These are phyloP conservation scores for Pelusios castaneus DNA, from an alignment of 2,113 vertebrate genomes.

Conservation along the genomic window DNA sequence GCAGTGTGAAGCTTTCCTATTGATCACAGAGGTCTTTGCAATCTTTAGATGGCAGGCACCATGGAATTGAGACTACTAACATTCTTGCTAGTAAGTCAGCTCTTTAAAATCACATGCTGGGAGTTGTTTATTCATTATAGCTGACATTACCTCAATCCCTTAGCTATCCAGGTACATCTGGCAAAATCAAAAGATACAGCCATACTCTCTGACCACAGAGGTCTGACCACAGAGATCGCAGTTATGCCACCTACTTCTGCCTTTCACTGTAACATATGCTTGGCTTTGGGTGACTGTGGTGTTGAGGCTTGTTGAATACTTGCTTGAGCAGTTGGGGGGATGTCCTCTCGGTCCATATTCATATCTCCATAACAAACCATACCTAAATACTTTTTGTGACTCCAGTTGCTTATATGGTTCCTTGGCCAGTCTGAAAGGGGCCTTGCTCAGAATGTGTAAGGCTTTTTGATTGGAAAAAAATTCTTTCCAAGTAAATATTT, in stretches of 20 bases:
- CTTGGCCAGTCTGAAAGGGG: background rate
- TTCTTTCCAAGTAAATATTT: background rate
- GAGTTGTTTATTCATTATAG: background rate
- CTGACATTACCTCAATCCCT: background rate
- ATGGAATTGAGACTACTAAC: background rate
- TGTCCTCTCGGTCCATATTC: background rate
- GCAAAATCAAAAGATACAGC: too few species aligned
- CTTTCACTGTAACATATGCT: background rate
- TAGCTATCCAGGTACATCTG: background rate
- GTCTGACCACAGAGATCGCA: background rate
- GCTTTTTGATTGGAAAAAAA: background rate
- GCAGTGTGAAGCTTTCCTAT: background rate
- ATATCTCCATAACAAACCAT: background rate
- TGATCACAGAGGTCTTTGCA: background rate
- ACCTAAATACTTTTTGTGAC: background rate
- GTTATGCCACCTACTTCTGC: background rate
- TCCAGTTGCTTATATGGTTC: background rate
- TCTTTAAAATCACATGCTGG: background rate
- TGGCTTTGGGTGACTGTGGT: background rate
- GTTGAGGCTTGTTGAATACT: background rate
- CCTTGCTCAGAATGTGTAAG: background rate
- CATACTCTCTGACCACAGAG: too few species aligned
- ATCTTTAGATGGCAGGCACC: background rate
- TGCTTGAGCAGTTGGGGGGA: background rate
- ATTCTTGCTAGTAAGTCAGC: background rate